A percentile compares a stretch with the other conserved stretches of the same genome.
These are phyloP conservation scores for Pherbina coryleti DNA, from an alignment of 2,888 invertebrate species.

Conservation along the genomic window DNA sequence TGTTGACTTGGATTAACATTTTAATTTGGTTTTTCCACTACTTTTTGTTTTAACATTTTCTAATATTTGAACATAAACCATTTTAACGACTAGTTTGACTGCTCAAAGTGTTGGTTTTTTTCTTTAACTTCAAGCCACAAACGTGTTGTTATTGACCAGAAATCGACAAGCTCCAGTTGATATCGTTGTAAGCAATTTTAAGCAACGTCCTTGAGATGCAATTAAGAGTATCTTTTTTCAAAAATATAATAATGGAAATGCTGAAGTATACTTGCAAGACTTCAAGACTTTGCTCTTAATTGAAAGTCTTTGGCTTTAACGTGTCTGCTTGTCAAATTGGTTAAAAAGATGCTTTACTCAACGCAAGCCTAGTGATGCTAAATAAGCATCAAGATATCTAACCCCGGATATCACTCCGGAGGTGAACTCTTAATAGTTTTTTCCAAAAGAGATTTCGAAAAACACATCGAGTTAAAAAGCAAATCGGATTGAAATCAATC, in stretches of 20 bases:
- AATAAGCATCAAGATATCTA: too few species aligned
- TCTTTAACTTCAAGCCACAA: background rate
- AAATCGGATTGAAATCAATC: too few species aligned
- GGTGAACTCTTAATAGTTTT: too few species aligned
- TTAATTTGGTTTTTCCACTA: background rate
- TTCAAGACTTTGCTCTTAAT: too few species aligned
- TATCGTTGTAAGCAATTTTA: background rate
- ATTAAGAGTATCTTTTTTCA: background rate
- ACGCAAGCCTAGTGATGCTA: too few species aligned
- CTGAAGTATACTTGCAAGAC: background rate
- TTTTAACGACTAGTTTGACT: conserved; percentile 17
- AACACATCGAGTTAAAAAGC: too few species aligned
- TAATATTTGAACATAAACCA: background rate
- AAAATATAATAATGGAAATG: background rate
- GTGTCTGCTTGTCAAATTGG: too few species aligned
- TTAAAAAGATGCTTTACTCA: too few species aligned
- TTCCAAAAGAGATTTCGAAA: too few species aligned
- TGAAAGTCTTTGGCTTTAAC: too few species aligned
- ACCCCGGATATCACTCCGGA: too few species aligned
- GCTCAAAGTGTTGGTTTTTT: background rate
- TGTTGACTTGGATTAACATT: conserved; percentile 3
- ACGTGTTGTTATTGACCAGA: background rate
- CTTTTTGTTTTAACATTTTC: background rate
- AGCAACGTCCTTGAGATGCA: conserved; percentile 19
- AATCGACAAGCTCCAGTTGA: background rate